Percentiles rank a stretch among this genome's conserved stretches.
phyloP scores from a whole-genome alignment of 2,888 invertebrate species.

The Mesorhabditis spiculigera region DNA sequence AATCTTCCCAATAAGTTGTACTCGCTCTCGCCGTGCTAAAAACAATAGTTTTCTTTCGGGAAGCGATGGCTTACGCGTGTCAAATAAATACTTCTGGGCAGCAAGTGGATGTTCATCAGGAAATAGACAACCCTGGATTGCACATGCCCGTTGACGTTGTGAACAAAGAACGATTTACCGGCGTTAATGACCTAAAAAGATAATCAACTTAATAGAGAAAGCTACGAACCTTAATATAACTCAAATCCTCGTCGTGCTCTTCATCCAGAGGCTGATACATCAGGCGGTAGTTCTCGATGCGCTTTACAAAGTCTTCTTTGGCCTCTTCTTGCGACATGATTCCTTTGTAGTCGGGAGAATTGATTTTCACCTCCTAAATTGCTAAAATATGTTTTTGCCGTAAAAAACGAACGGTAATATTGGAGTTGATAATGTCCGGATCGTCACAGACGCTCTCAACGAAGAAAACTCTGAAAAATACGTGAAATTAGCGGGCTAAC shows the following conservation, averaged over 20 bases:
- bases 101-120: conserved; percentile 98
- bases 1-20: conserved; percentile 89
- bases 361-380: conserved; percentile 79
- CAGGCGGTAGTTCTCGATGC: conserved; percentile 92
- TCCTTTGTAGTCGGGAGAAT: conserved; percentile 89
- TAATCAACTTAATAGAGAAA: background rate
- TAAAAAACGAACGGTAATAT: conserved; percentile 73
- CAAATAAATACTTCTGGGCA: conserved; percentile 92
- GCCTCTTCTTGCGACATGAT: conserved; percentile 86
- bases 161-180: conserved; percentile 64
- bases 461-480: conserved; percentile 73
- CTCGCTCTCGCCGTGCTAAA: conserved; percentile 85
- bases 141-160: conserved; percentile 74
- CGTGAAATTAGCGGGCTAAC: background rate
- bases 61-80: conserved; percentile 69
- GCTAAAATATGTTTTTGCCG: background rate
- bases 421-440: conserved; percentile 89
- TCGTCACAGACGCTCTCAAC: conserved; percentile 97
- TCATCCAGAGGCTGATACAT: conserved; percentile 90
- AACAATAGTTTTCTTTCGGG: conserved; percentile 5
- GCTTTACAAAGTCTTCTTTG: conserved; percentile 80
- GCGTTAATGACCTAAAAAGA: conserved; percentile 68
- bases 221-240: conserved; percentile 69
- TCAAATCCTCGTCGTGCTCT: conserved; percentile 70
- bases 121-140: conserved; percentile 97